These are phyloP conservation scores for Lasioglossum leucozonium DNA, from an alignment of 2,888 invertebrate species.

Conservation along the genomic window DNA sequence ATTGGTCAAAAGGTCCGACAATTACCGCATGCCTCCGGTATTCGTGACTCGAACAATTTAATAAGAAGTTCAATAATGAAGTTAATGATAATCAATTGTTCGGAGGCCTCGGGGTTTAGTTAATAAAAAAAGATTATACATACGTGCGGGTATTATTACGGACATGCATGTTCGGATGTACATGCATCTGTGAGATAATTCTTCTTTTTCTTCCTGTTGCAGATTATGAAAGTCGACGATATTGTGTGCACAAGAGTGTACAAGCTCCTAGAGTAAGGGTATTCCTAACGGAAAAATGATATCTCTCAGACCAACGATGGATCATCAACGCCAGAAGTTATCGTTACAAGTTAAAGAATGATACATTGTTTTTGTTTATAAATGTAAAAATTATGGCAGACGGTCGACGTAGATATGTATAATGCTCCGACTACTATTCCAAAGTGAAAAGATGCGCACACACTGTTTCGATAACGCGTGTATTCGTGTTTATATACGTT, in stretches of 20 bases:
- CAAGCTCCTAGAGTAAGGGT: slow-evolving; percentile 87
- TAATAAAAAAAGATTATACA: not conserved
- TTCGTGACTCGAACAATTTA: slow-evolving; percentile 68
- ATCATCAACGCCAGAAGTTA: slow-evolving; percentile 19
- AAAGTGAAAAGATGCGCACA: not conserved
- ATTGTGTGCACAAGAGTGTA: slow-evolving; percentile 91
- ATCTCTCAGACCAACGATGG: slow-evolving; percentile 17
- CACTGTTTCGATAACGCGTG: slow-evolving; percentile 7
- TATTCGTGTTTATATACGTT: slow-evolving; percentile 10
- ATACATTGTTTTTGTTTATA: slow-evolving; percentile 34
- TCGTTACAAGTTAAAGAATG: slow-evolving; percentile 16
- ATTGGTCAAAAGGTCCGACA: slow-evolving; percentile 77
- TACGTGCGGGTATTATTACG: not conserved
- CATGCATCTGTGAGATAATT: not conserved
- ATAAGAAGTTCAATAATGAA: slow-evolving; percentile 52
- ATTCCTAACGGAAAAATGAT: not conserved
- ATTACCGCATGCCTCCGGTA: slow-evolving; percentile 65
- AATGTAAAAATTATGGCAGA: slow-evolving; percentile 34
- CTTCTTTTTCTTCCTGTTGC: slow-evolving; percentile 69
- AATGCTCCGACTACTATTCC: slow-evolving; percentile 36
- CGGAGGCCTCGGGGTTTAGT: not conserved
- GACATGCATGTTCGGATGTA: not conserved
- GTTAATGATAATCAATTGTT: slow-evolving; percentile 57
- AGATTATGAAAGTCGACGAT: slow-evolving; percentile 91
- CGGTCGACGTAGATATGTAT: slow-evolving; percentile 23